A percentile compares a stretch with the other conserved stretches of the same genome.
Conservation (phyloP, 1,140 invertebrate genomes). For the Lutraria rhynchaena region DNA sequence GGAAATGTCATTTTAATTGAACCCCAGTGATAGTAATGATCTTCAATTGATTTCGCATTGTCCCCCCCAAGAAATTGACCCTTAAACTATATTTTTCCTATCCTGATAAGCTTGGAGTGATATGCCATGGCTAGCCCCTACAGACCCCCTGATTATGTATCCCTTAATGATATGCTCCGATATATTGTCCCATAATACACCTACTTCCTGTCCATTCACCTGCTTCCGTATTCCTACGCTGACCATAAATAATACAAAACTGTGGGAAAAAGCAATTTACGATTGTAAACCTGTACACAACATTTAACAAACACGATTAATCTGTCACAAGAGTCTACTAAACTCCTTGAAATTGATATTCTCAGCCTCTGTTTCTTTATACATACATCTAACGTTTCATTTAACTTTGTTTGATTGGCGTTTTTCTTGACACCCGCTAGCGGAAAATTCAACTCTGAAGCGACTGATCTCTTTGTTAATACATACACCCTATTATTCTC, state of each 20-base stretch:
- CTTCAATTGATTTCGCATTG: no score
- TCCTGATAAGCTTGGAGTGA: no score
- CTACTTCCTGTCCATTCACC: constrained; percentile 57
- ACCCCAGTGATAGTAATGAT: no score
- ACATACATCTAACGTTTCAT: constrained; percentile 56
- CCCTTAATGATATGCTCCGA: constrained; percentile 8
- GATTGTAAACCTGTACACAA: constrained; percentile 52
- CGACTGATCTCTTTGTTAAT: constrained; percentile 50
- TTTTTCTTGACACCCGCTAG: constrained; percentile 41
- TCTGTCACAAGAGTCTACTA: constrained; percentile 54
- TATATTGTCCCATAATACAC: constrained; percentile 40
- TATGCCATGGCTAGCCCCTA: background rate
- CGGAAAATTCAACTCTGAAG: constrained; percentile 33
- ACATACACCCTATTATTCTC: constrained; percentile 45
- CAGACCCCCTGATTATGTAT: constrained; percentile 23
- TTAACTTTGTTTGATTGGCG: constrained; percentile 53
- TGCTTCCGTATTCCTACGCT: constrained; percentile 10
- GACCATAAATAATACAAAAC: constrained; percentile 57
- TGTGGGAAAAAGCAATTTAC: constrained; percentile 58
- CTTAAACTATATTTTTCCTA: no score
- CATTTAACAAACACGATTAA: constrained; percentile 55
- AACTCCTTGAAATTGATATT: constrained; percentile 55
- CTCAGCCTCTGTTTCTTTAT: constrained; percentile 49
- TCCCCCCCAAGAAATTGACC: no score
- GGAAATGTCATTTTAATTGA: no score